These are phyloP conservation scores for Mylabris sibirica DNA, from an alignment of 2,888 invertebrate genomes.

Conservation along the genomic window DNA sequence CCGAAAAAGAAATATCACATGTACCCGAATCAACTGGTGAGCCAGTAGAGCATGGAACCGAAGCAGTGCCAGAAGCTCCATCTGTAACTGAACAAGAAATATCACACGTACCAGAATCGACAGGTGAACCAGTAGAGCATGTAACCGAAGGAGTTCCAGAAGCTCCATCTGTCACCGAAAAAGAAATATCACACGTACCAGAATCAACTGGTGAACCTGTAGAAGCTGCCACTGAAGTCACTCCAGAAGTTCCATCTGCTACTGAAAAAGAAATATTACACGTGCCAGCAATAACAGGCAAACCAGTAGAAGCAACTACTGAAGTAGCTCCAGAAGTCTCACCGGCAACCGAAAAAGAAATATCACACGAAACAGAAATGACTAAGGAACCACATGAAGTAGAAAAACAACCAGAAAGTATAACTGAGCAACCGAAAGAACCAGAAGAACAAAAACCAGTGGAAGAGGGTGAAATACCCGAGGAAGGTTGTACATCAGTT, in stretches of 20 bases:
- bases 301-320: slow-evolving; percentile 17
- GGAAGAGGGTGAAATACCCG: not conserved
- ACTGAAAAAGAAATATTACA: not conserved
- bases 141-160: not conserved
- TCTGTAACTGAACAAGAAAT: not conserved
- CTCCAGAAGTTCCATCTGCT: slow-evolving; percentile 2
- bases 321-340: not conserved
- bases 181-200: not conserved
- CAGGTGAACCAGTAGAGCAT: slow-evolving; percentile 15
- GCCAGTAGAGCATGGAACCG: slow-evolving; percentile 13
- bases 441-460: not conserved
- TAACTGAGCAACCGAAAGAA: not conserved
- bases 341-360: not conserved
- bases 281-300: not conserved
- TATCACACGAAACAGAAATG: no score
- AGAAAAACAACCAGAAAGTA: not conserved
- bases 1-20: not conserved
- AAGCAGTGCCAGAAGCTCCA: not conserved
- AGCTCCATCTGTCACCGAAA: not conserved
- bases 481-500: no score
- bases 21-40: not conserved
- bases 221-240: not conserved
- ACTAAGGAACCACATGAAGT: slow-evolving; percentile 13
- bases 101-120: not conserved
- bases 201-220: slow-evolving; percentile 4